These are phyloP conservation scores for Thymelicus acteon DNA, from an alignment of 2,888 invertebrate genomes.

Conservation along the genomic window DNA sequence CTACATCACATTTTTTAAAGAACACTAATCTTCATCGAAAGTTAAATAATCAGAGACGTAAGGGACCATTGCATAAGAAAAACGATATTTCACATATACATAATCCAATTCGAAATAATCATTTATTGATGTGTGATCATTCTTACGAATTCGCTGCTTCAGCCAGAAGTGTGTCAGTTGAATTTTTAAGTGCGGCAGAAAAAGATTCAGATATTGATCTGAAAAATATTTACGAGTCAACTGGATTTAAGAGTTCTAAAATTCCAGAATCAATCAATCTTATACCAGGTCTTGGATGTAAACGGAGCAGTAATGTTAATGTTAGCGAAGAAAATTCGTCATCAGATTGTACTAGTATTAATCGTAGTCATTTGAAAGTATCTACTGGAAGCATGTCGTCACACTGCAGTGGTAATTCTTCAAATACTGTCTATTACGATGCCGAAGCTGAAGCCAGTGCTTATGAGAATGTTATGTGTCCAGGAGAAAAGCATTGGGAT, in stretches of 20 bases:
- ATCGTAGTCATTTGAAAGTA: constrained; percentile 54
- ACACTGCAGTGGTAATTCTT: constrained; percentile 78
- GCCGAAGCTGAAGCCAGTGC: constrained; percentile 75
- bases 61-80: constrained; percentile 84
- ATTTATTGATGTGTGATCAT: constrained; percentile 62
- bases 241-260: constrained; percentile 85
- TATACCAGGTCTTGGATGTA: constrained; percentile 76
- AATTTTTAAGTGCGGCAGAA: constrained; percentile 87
- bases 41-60: constrained; percentile 90
- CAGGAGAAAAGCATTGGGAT: constrained; percentile 92
- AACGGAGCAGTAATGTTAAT: constrained; percentile 65
- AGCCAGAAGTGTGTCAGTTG: constrained; percentile 87
- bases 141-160: constrained; percentile 83
- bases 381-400: constrained; percentile 80
- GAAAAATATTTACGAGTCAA: constrained; percentile 90
- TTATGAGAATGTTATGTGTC: constrained; percentile 77
- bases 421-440: constrained; percentile 79
- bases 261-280: constrained; percentile 81
- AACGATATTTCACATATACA: constrained; percentile 90
- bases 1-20: constrained; percentile 76
- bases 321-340: constrained; percentile 59
- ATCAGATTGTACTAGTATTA: constrained; percentile 55
- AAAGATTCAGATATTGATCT: constrained; percentile 88
- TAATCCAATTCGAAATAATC: constrained; percentile 86
- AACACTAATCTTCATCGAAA: constrained; percentile 82